Conservation (phyloP, 2,113 vertebrate genomes). For the Ictidomys tridecemlineatus region DNA sequence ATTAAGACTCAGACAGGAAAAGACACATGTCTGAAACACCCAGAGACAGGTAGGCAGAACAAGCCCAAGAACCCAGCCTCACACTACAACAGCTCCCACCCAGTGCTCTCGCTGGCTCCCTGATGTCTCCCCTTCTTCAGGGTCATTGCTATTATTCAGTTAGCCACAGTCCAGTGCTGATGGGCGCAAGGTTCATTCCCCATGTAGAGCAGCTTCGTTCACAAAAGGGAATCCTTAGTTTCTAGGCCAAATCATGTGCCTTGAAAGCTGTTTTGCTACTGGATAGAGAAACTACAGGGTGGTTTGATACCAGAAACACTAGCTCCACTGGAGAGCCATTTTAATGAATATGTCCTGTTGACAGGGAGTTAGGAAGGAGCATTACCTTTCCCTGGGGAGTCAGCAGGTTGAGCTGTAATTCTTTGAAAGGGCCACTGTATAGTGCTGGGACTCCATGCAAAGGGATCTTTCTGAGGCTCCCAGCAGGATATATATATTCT, state of each 20-base stretch:
- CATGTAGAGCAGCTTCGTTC: background rate
- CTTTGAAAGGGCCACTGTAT: background rate
- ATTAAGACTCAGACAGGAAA: background rate
- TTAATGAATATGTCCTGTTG: background rate
- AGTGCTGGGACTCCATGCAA: background rate
- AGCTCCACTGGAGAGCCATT: background rate
- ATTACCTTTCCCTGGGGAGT: background rate
- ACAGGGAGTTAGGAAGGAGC: background rate
- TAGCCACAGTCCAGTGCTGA: background rate
- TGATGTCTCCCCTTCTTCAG: too few relatives aligned
- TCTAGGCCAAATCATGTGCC: background rate
- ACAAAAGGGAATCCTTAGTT: background rate
- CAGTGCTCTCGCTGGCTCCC: too few relatives aligned
- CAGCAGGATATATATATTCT: background rate
- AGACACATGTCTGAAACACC: background rate
- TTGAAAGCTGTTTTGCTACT: background rate
- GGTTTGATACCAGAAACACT: background rate
- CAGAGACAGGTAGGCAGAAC: background rate
- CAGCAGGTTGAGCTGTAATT: background rate
- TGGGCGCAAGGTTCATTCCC: background rate
- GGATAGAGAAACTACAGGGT: background rate
- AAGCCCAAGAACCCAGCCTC: background rate
- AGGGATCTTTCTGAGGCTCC: background rate
- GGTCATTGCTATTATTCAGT: background rate
- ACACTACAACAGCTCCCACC: background rate